Evolutionary conservation across 2,113 vertebrate species (phyloP), one percentile per base, ranked within the genome.

Genomic region (Bufo gargarizans): DNA sequence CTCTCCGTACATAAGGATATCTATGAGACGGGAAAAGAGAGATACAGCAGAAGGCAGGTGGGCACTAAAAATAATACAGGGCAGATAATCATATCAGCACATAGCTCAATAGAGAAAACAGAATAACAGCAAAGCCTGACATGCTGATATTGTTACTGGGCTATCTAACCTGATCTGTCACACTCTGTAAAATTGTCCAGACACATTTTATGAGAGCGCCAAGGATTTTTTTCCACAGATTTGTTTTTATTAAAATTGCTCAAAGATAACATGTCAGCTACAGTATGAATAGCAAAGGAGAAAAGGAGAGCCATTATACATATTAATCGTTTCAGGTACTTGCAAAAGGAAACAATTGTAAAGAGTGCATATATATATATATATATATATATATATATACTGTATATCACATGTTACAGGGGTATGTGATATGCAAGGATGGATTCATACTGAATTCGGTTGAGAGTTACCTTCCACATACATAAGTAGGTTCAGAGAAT

Each of bases 131-230:
- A 77, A 56, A 55, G 20, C 77, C 50, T 22, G 50, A 56, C 49
- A 78, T 77, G 49, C 77, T 55, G 50, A 78, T 55, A 33, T 56
- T 55, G 50, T 78, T 78, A 55, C 4, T 56, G 20, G 20, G 3
- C 49, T 55, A 56, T 78, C 49, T 78, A 78, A 78, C 77, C 77
- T 22, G 50, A 78, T 78, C 77, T 78, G 77, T 78, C 77, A 78
- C 50, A 55, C 77, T 56, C 20, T 78, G 76, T 77, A 78, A 78
- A 78, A 78, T 22, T 55, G 49, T 55, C 50, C 49, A 56, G 77
- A 20, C 50, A 22, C 49, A 78, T 78, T 78, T 78, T n/a, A 78
- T 13, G 50, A 55, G 11, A 8, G 33, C 20, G 11, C 49, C 50
- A 78, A 78, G n/a, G 50, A 10, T 22, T 11, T 78, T 55, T 56